Conservation (phyloP, 1,140 invertebrate genomes). For the Bathynomus jamesi region DNA sequence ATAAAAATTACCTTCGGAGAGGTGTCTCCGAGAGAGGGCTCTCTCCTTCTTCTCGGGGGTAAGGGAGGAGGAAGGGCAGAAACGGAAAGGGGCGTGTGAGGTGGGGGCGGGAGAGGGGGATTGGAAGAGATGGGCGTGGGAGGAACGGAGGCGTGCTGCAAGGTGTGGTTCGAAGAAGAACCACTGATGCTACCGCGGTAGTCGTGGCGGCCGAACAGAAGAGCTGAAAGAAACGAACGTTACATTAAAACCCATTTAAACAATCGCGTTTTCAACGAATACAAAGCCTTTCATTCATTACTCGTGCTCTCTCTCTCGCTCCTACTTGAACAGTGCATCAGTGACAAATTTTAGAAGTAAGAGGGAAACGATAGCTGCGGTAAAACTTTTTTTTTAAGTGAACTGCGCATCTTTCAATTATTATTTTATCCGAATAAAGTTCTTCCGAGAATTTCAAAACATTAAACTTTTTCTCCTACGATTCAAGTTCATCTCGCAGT, state of each 20-base stretch:
- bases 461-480: too few species aligned
- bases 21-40: conserved; percentile 53
- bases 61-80: conserved; percentile 54
- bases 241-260: background rate
- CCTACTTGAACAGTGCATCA: too few species aligned
- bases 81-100: conserved; percentile 7
- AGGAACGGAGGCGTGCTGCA: conserved; percentile 47
- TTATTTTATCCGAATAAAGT: too few species aligned
- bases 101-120: conserved; percentile 36
- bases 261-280: too few species aligned
- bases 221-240: background rate
- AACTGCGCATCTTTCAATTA: too few species aligned
- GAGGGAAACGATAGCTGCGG: too few species aligned
- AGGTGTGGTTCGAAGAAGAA: conserved; percentile 40
- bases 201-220: background rate
- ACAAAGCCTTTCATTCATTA: too few species aligned
- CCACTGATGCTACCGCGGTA: conserved; percentile 17
- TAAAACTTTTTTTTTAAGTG: too few species aligned
- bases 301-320: too few species aligned
- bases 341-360: too few species aligned
- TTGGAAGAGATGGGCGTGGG: conserved; percentile 44
- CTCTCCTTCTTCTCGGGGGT: conserved; percentile 46
- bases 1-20: conserved; percentile 39
- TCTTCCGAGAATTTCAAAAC: too few species aligned
- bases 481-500: too few species aligned